These are phyloP conservation scores for Mimumesa dahlbomi DNA, from an alignment of 2,888 invertebrate species.

Conservation along the genomic window DNA sequence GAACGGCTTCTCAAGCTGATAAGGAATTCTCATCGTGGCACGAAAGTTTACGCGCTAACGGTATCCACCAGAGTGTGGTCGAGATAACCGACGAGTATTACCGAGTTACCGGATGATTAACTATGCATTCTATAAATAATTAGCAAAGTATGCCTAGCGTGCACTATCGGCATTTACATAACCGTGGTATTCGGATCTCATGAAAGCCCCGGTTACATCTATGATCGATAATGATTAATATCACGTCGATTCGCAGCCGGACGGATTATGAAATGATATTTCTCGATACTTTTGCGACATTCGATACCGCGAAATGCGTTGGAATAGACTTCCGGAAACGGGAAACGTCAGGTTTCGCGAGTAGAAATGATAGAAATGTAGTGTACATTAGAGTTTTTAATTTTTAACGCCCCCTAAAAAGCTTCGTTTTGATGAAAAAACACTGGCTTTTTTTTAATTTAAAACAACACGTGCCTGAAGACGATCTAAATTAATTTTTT, in stretches of 20 bases:
- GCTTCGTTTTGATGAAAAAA: too few relatives aligned
- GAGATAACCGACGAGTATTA: conserved; percentile 39
- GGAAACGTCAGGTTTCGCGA: too few relatives aligned
- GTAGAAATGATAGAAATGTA: too few relatives aligned
- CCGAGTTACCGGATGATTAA: conserved; percentile 39
- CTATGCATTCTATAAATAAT: conserved; percentile 33
- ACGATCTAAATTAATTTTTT: too few relatives aligned
- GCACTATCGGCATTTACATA: background rate
- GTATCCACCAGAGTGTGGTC: conserved; percentile 14
- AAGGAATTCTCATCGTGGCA: conserved; percentile 20
- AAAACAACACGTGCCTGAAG: too few relatives aligned
- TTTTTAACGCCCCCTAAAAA: too few relatives aligned
- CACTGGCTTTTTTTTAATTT: too few relatives aligned
- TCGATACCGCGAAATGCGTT: too few relatives aligned
- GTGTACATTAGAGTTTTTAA: too few relatives aligned
- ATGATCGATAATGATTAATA: conserved; percentile 30
- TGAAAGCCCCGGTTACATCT: background rate
- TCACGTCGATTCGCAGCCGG: background rate
- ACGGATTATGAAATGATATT: too few relatives aligned
- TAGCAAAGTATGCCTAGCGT: conserved; percentile 1
- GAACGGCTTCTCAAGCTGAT: conserved; percentile 23
- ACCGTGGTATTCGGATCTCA: conserved; percentile 1
- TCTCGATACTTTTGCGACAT: too few relatives aligned
- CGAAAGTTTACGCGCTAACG: conserved; percentile 41
- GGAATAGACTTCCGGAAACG: too few relatives aligned